These are phyloP conservation scores for Drosophila bipectinata DNA, from an alignment of 1,140 invertebrate genomes.

Conservation along the genomic window DNA sequence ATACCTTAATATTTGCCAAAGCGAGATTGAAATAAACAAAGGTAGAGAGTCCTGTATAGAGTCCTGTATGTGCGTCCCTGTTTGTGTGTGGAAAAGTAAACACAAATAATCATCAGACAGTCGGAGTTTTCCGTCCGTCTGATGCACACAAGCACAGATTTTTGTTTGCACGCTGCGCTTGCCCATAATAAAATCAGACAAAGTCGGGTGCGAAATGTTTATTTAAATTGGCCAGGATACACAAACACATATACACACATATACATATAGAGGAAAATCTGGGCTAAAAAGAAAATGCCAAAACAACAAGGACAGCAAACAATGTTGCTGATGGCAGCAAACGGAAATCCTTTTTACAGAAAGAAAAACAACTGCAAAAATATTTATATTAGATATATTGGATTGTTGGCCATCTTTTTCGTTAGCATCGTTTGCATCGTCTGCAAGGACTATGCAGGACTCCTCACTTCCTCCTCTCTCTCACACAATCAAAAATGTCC, in stretches of 20 bases:
- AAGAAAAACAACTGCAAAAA: conserved; percentile 76
- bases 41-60: not conserved
- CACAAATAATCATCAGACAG: conserved; percentile 81
- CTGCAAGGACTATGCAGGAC: not conserved
- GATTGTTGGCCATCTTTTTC: conserved; percentile 34
- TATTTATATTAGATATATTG: conserved; percentile 82
- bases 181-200: conserved; percentile 76
- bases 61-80: conserved; percentile 15
- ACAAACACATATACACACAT: conserved; percentile 32
- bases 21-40: conserved; percentile 60
- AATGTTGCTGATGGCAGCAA: conserved; percentile 58
- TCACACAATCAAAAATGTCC: not conserved
- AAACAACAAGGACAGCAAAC: conserved; percentile 56
- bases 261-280: not conserved
- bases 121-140: conserved; percentile 47
- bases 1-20: conserved; percentile 31
- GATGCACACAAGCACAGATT: conserved; percentile 64
- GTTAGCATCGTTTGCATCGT: not conserved
- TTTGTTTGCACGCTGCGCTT: conserved; percentile 63
- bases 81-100: conserved; percentile 30
- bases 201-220: conserved; percentile 77
- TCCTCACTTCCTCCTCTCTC: not conserved
- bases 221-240: conserved; percentile 78
- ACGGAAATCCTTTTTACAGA: conserved; percentile 73
- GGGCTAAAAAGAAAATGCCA: conserved; percentile 65